These are phyloP conservation scores for Drosophila rubida DNA, from an alignment of 2,888 invertebrate species.

Conservation along the genomic window DNA sequence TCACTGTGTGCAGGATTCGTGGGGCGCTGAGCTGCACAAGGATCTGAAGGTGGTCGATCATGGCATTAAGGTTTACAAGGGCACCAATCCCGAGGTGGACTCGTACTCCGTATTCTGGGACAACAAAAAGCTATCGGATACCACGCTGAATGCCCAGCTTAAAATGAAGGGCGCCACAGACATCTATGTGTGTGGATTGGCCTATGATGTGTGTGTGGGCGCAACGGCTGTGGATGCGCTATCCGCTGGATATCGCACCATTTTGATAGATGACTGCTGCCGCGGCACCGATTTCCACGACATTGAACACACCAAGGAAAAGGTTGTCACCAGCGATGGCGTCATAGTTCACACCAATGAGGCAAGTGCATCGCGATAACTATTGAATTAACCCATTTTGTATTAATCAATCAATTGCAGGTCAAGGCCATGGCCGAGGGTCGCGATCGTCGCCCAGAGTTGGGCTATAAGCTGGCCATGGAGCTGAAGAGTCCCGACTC, in stretches of 20 bases:
- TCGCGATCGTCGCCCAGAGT: slow-evolving; percentile 93
- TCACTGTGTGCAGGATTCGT: slow-evolving; percentile 97
- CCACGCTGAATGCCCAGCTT: slow-evolving; percentile 92
- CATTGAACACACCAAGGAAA: slow-evolving; percentile 92
- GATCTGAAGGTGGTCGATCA: slow-evolving; percentile 92
- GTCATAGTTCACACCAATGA: slow-evolving; percentile 92
- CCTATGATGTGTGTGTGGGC: slow-evolving; percentile 98
- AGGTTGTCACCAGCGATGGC: slow-evolving; percentile 90
- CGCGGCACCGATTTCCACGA: slow-evolving; percentile 94
- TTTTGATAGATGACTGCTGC: slow-evolving; percentile 95
- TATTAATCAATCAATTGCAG: slow-evolving; percentile 83
- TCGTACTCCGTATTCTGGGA: slow-evolving; percentile 99
- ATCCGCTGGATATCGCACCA: slow-evolving; percentile 95
- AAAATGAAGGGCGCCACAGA: slow-evolving; percentile 93
- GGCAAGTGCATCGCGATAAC: slow-evolving; percentile 85
- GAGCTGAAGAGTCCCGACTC: slow-evolving; percentile 89
- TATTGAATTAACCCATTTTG: neutral
- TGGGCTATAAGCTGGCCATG: slow-evolving; percentile 95
- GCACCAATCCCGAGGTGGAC: slow-evolving; percentile 97
- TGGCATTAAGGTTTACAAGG: slow-evolving; percentile 94
- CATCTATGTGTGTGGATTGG: slow-evolving; percentile 97
- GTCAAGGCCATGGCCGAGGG: slow-evolving; percentile 95
- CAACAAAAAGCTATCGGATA: slow-evolving; percentile 95
- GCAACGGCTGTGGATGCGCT: slow-evolving; percentile 94
- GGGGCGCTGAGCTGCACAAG: slow-evolving; percentile 97